A percentile compares a stretch with the other conserved stretches of the same genome.
Conservation (phyloP, 1,140 invertebrate species). For the Drosophila obscura region DNA sequence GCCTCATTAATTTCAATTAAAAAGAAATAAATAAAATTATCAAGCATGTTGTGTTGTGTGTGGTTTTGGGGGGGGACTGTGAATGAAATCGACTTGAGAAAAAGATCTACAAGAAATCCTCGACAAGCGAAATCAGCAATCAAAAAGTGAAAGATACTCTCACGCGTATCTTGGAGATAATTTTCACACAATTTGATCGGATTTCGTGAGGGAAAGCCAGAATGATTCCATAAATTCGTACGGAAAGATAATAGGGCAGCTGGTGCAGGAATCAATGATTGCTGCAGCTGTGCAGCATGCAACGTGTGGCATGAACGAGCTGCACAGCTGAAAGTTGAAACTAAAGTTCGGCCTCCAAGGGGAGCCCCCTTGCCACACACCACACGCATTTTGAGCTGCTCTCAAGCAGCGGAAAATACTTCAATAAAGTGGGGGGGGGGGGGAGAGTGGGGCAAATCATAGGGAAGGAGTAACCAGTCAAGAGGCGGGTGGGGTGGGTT, state of each 20-base stretch:
- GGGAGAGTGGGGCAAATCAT: background rate
- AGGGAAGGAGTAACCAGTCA: background rate
- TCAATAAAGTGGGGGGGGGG: background rate
- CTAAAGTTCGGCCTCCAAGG: slow-evolving; percentile 27
- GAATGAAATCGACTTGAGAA: slow-evolving; percentile 1
- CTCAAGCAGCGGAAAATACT: slow-evolving; percentile 62
- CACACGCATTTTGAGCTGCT: slow-evolving; percentile 67
- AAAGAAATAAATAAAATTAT: slow-evolving; percentile 60
- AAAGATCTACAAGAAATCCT: slow-evolving; percentile 13
- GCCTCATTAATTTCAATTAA: slow-evolving; percentile 78
- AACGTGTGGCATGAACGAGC: slow-evolving; percentile 50
- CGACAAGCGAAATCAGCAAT: background rate
- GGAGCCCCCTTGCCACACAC: slow-evolving; percentile 18
- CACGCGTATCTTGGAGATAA: slow-evolving; percentile 10
- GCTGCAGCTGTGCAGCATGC: slow-evolving; percentile 37
- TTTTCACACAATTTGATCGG: slow-evolving; percentile 21
- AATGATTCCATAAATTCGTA: slow-evolving; percentile 70
- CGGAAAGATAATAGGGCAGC: slow-evolving; percentile 62
- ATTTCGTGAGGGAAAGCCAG: slow-evolving; percentile 55
- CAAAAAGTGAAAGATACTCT: too few species aligned
- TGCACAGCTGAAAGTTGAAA: slow-evolving; percentile 17
- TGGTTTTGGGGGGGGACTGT: slow-evolving; percentile 13
- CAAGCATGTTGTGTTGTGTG: slow-evolving; percentile 20
- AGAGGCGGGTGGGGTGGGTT: background rate
- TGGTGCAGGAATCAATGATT: slow-evolving; percentile 53